phyloP scores from a whole-genome alignment of 2,888 invertebrate genomes.

The Endomychus coccineus region DNA sequence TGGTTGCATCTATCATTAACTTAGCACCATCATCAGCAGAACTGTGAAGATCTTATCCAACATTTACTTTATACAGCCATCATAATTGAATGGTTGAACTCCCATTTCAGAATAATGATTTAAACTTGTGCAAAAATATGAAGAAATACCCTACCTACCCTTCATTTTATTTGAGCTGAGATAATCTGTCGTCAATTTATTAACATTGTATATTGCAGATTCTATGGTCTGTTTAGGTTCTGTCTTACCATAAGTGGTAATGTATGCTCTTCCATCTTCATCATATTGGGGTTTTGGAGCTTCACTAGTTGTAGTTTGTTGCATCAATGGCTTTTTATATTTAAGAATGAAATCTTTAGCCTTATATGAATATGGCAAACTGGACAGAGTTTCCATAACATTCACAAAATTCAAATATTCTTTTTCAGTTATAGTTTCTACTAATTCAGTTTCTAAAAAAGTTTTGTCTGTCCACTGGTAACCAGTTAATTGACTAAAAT shows the following conservation, averaged over 20 bases:
- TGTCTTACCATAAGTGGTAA: constrained; percentile 58
- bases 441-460: constrained; percentile 54
- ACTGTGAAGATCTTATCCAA: no score
- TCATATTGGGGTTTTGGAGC: constrained; percentile 64
- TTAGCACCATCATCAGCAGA: no score
- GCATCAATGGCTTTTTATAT: constrained; percentile 55
- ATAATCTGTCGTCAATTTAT: no score
- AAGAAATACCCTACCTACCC: no score
- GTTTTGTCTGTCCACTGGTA: constrained; percentile 61
- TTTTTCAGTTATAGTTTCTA: constrained; percentile 60
- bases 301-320: constrained; percentile 52
- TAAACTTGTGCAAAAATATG: no score
- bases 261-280: constrained; percentile 61
- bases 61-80: no score
- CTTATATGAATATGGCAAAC: constrained; percentile 64
- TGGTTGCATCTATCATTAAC: no score
- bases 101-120: no score
- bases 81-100: no score
- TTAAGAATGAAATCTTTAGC: constrained; percentile 66
- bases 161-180: no score
- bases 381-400: constrained; percentile 62
- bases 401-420: constrained; percentile 67
- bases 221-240: no score
- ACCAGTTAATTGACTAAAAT: constrained; percentile 48
- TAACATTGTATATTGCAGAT: no score